phyloP scores from a whole-genome alignment of 30 jellyfish, hydroid and myxozoan species.

The Chrysaora quinquecirrha region DNA sequence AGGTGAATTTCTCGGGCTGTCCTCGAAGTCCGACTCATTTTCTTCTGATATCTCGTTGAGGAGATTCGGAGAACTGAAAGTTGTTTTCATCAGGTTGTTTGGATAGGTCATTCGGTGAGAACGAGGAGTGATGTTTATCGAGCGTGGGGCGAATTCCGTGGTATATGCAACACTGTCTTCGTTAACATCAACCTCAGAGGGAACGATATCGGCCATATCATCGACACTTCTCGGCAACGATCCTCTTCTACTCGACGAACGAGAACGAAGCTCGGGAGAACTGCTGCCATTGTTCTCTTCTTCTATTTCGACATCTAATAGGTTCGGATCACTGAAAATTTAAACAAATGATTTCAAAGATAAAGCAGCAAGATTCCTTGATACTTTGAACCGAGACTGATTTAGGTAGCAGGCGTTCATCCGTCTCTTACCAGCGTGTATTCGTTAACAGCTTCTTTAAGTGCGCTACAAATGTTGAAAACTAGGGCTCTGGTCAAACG shows the following conservation, averaged over 20 bases:
- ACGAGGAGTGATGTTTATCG: constrained; percentile 71
- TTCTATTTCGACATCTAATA: constrained; percentile 58
- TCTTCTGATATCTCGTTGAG: constrained; percentile 95
- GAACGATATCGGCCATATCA: constrained; percentile 59
- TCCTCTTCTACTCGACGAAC: constrained; percentile 13
- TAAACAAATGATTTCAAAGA: too few relatives aligned
- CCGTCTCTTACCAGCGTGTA: too few relatives aligned
- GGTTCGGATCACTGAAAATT: constrained; percentile 58
- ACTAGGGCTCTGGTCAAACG: too few relatives aligned
- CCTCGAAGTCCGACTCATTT: constrained; percentile 89
- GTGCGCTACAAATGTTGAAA: too few relatives aligned
- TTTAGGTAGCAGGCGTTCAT: too few relatives aligned
- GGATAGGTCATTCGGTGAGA: constrained; percentile 88
- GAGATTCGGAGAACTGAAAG: constrained; percentile 92
- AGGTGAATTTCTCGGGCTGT: constrained; percentile 96
- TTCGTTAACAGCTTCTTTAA: too few relatives aligned
- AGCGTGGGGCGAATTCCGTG: constrained; percentile 78
- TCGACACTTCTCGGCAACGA: constrained; percentile 70
- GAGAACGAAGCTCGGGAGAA: constrained; percentile 56
- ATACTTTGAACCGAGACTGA: too few relatives aligned
- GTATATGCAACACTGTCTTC: constrained; percentile 50
- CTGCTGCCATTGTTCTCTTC: constrained; percentile 49
- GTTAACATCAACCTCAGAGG: constrained; percentile 35
- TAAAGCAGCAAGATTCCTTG: too few relatives aligned
- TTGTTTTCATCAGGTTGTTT: constrained; percentile 49